Evolutionary conservation across 2,888 invertebrate genomes (phyloP).

Genomic region (Norana najaformis): DNA sequence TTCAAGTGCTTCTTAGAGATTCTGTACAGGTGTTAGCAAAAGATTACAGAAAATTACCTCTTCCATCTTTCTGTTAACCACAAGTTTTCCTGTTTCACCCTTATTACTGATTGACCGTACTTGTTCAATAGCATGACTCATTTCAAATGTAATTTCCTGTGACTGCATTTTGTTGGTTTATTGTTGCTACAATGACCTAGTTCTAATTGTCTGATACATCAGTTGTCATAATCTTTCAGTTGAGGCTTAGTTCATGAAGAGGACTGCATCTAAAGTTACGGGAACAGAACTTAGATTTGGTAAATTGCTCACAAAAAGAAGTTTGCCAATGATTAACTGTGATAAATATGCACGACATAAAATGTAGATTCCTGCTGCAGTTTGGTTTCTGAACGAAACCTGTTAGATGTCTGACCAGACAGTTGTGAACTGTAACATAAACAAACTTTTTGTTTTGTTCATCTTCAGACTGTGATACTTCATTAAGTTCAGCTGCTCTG

Average conservation of each 20-base stretch:
- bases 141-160: not conserved
- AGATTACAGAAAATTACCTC: not conserved
- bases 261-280: not conserved
- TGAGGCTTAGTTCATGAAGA: not conserved
- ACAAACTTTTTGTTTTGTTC: not conserved
- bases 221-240: not conserved
- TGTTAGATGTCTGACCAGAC: not conserved
- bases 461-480: constrained; percentile 13
- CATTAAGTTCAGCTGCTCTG: constrained; percentile 13
- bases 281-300: not conserved
- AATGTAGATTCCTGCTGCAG: not conserved
- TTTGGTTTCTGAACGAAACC: not conserved
- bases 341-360: not conserved
- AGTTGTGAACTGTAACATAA: not conserved
- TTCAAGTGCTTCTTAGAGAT: not conserved
- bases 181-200: not conserved
- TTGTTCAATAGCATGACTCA: not conserved
- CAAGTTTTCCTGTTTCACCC: not conserved
- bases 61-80: not conserved
- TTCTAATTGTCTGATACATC: not conserved
- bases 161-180: not conserved
- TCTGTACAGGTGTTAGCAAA: not conserved
- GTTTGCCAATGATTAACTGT: constrained; percentile 13
- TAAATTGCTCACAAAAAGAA: constrained; percentile 13
- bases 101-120: not conserved